Evolutionary conservation across 2,797 vertebrate genomes (phyloP).

Genomic region (Pantherophis vulpinus): DNA sequence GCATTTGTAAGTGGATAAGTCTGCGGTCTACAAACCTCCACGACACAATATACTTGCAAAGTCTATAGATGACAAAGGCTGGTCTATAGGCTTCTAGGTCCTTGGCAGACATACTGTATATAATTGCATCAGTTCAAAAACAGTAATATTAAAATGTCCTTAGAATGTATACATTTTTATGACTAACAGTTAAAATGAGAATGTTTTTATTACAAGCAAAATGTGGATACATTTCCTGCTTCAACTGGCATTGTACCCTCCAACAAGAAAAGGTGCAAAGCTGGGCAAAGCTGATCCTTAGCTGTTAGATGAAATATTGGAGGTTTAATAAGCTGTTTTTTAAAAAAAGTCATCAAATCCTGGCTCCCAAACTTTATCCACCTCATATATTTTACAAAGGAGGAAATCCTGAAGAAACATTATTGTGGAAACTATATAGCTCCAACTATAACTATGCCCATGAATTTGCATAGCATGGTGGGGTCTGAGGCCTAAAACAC

Average conservation of each 20-base stretch:
- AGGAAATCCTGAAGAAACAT: neutral
- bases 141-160: neutral
- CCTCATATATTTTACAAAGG: neutral
- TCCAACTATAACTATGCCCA: neutral
- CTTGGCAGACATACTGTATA: neutral
- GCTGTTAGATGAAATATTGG: neutral
- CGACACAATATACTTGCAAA: neutral
- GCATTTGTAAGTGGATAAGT: no score
- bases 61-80: neutral
- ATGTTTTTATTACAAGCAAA: neutral
- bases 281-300: neutral
- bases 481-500: neutral
- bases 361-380: neutral
- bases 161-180: neutral
- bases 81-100: neutral
- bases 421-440: neutral
- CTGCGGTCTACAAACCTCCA: no score
- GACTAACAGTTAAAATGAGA: neutral
- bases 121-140: neutral
- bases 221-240: neutral
- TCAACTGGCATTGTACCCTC: neutral
- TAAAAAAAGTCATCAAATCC: neutral
- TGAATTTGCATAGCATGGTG: neutral
- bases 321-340: neutral
- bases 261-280: neutral